Evolutionary conservation across 2,113 vertebrate species (phyloP).

Genomic region (Speoplatyrhinus poulsoni): DNA sequence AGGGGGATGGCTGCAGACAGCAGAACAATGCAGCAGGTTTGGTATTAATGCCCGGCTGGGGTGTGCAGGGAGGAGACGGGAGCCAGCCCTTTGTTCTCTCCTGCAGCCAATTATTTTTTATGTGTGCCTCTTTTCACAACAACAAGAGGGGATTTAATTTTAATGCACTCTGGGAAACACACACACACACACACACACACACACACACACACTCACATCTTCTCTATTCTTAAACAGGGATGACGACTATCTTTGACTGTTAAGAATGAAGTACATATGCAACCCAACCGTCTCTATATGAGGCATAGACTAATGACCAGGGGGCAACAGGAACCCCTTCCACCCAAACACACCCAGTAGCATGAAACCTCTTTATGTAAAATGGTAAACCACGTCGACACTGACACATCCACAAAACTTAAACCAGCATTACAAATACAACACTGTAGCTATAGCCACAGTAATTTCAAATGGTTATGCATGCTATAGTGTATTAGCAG

Average conservation of each 20-base stretch:
- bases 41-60: constrained; percentile 81
- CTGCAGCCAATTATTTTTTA: constrained; percentile 88
- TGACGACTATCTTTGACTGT: constrained; percentile 52
- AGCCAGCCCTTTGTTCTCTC: constrained; percentile 89
- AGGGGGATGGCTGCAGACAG: constrained; percentile 90
- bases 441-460: constrained; percentile 20
- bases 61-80: constrained; percentile 75
- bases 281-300: constrained; percentile 61
- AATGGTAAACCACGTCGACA: constrained; percentile 52
- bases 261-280: constrained; percentile 64
- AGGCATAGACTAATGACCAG: constrained; percentile 55
- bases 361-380: constrained; percentile 55
- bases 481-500: constrained; percentile 28
- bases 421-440: constrained; percentile 43
- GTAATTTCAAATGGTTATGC: constrained; percentile 54
- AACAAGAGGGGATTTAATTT: constrained; percentile 84
- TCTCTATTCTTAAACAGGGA: constrained; percentile 72
- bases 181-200: constrained; percentile 4
- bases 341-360: constrained; percentile 60
- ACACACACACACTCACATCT: constrained; percentile 17
- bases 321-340: constrained; percentile 66
- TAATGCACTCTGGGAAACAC: constrained; percentile 75
- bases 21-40: constrained; percentile 86
- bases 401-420: constrained; percentile 17
- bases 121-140: constrained; percentile 84